Evolutionary conservation across 2,113 vertebrate genomes (phyloP), one percentile per base, ranked within the genome.

Genomic region (Cryptomyrus ogoouensis): DNA sequence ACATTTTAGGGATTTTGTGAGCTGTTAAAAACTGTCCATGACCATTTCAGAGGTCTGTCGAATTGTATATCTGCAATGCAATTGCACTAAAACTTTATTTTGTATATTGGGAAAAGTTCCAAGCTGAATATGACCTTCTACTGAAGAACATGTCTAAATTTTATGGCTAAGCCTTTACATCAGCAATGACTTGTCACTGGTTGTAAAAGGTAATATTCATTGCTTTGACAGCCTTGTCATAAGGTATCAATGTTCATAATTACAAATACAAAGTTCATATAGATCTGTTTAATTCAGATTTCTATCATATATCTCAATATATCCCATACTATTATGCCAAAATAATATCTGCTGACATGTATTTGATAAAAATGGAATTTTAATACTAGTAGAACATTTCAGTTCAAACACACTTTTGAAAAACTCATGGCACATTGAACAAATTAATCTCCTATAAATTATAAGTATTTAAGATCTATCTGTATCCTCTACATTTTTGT

Each of bases 401-500:
- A 85, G 21, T 85, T 44, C 24, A 44, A 49, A 85, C 8, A 85
- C 39, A 42, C 5, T 80, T 17, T 17, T 80, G 15, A 80, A 80
- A 77, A 80, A 77, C 58, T 47, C n/a, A 46, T 8, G 21, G 47
- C 87, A 70, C 12, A 44, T 4, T 46, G 39, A 39, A 42, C 35
- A 77, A 47, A 46, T 27, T 24, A 15, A 66, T 46, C 1, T 77
- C 15, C 3, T 84, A 12, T 84, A 84, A 84, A 84, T 44, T n/a
- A 47, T 44, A 44, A 46, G 8, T 84, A 84, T 47, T 84, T 35
- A 83, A 77, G 31, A 39, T 39, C 70, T 77, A 19, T 80, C 74
- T 47, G 24, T 84, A 47, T 19, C 83, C 24, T 47, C 44, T 91
- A 90, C 89, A 39, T 80, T 46, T 31, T 88, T 85, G 50, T 39